phyloP scores from a whole-genome alignment of 2,113 vertebrate species.

The Eptesicus fuscus region DNA sequence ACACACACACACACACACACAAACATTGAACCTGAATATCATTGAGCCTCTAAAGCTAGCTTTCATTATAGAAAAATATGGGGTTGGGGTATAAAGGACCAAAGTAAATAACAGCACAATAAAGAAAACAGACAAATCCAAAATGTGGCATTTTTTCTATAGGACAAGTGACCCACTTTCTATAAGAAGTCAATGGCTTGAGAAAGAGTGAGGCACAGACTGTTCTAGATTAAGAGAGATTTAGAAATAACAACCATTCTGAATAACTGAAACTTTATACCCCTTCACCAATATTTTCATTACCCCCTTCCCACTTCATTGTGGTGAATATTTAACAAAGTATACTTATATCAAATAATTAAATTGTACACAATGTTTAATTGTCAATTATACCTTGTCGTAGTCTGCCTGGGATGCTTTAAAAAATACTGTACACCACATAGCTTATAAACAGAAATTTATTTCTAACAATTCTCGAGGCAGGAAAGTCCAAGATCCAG shows the following conservation, averaged over 20 bases:
- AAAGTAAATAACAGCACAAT: conserved; percentile 3
- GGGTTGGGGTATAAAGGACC: not conserved
- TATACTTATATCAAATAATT: not conserved
- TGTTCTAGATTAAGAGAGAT: not conserved
- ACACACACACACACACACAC: not conserved
- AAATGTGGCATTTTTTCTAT: not conserved
- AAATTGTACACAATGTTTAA: not conserved
- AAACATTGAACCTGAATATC: not conserved
- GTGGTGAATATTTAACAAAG: not conserved
- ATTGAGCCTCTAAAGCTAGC: not conserved
- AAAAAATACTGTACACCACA: not conserved
- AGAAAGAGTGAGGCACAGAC: not conserved
- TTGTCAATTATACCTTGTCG: not conserved
- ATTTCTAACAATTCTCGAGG: not conserved
- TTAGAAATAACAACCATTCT: not conserved
- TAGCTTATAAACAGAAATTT: not conserved
- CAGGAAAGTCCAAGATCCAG: not conserved
- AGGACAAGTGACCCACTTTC: not conserved
- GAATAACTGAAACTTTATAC: not conserved
- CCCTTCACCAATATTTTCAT: not conserved
- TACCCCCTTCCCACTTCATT: not conserved
- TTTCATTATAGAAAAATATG: not conserved
- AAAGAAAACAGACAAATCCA: conserved; percentile 25
- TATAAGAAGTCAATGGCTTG: not conserved
- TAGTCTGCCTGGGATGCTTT: not conserved